Conservation (phyloP, 2,797 vertebrate genomes). For the Staurois parvus region DNA sequence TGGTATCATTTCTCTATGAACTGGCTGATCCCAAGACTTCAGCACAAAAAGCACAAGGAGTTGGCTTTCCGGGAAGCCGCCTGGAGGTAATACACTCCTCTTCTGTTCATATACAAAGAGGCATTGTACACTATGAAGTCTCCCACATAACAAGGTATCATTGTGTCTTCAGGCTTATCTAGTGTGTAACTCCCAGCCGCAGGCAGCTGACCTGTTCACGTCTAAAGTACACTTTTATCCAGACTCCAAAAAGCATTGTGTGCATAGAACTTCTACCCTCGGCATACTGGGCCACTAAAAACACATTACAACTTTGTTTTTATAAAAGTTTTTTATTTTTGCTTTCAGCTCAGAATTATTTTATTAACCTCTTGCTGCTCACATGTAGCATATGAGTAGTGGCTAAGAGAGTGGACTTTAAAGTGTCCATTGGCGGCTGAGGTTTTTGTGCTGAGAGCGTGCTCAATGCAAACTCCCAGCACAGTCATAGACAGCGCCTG, state of each 20-base stretch:
- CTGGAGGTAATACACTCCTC: conserved; percentile 17
- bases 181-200: conserved; percentile 21
- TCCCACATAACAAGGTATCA: conserved; percentile 36
- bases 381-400: too few species aligned
- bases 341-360: too few species aligned
- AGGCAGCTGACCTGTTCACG: conserved; percentile 11
- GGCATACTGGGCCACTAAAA: too few species aligned
- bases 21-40: not conserved
- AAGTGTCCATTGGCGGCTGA: too few species aligned
- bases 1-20: not conserved
- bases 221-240: not conserved
- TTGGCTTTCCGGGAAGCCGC: not conserved
- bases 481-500: too few species aligned
- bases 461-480: too few species aligned
- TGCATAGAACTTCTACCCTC: not conserved
- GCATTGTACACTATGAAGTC: conserved; percentile 47
- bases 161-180: conserved; percentile 30
- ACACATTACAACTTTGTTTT: too few species aligned
- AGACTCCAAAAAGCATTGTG: not conserved
- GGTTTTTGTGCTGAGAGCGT: too few species aligned
- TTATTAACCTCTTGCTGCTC: too few species aligned
- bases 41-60: not conserved
- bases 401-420: too few species aligned
- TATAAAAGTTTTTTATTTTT: too few species aligned
- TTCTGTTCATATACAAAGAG: conserved; percentile 37